Evolutionary conservation across 2,797 vertebrate species (phyloP).

Genomic region (Cossypha niveicapilla): DNA sequence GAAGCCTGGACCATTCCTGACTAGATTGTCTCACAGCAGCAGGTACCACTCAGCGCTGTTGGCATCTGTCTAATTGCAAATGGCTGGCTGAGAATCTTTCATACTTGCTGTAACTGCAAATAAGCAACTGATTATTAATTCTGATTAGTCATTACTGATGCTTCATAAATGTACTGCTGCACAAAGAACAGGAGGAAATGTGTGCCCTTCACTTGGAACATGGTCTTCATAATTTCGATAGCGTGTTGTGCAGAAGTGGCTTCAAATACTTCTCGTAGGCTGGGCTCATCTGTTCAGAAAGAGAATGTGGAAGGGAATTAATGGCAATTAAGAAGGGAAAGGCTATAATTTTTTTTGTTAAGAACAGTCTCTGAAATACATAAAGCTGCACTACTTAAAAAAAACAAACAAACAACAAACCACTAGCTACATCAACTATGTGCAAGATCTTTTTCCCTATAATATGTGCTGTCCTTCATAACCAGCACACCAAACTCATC

Average conservation of each 20-base stretch:
- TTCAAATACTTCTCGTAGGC: conserved; percentile 76
- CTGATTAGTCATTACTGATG: conserved; percentile 38
- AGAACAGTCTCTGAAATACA: not conserved
- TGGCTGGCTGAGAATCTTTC: not conserved
- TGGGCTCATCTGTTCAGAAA: conserved; percentile 68
- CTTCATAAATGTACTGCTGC: not conserved
- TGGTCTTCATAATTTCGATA: conserved; percentile 69
- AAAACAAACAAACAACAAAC: not conserved
- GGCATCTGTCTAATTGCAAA: conserved; percentile 16
- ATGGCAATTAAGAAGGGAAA: not conserved
- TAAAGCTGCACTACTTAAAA: not conserved
- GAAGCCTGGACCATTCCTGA: not conserved
- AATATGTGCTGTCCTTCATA: not conserved
- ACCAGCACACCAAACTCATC: not conserved
- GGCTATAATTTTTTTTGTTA: not conserved
- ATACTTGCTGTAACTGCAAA: not conserved
- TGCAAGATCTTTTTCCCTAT: not conserved
- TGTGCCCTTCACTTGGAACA: not conserved
- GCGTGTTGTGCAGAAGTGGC: conserved; percentile 70
- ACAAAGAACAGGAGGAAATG: not conserved
- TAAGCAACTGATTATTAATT: conserved; percentile 42
- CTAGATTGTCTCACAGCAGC: not conserved
- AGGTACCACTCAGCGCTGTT: not conserved
- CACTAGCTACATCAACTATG: not conserved
- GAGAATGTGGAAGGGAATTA: conserved; percentile 10